phyloP scores from a whole-genome alignment of 2,888 invertebrate genomes.

The Meloe dianella region DNA sequence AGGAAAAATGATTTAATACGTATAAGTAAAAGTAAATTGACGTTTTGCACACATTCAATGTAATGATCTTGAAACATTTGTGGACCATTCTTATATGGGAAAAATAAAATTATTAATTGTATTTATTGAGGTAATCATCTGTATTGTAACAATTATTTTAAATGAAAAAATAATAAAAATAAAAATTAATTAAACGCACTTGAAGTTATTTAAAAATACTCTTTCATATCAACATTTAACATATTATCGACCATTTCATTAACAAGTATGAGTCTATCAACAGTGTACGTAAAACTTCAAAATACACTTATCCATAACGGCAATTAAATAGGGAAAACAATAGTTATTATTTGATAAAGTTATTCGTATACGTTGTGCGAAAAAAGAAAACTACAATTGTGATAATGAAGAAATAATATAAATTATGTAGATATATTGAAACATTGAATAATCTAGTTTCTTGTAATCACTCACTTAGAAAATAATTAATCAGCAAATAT shows the following conservation, averaged over 20 bases:
- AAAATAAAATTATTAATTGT: not conserved
- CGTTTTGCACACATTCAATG: conserved; percentile 16
- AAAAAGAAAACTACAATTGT: not conserved
- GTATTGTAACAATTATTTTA: not conserved
- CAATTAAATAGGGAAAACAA: not conserved
- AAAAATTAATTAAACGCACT: not conserved
- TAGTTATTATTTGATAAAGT: not conserved
- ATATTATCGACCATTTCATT: not conserved
- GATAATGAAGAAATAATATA: not conserved
- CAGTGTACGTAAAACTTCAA: not conserved
- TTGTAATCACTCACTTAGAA: too few species aligned
- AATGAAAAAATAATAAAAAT: not conserved
- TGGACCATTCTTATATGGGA: not conserved
- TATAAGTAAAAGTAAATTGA: not conserved
- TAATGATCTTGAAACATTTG: conserved; percentile 18
- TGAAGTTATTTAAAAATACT: not conserved
- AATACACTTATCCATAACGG: not conserved
- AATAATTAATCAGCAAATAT: not conserved
- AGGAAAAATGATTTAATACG: conserved; percentile 17
- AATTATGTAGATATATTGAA: too few species aligned
- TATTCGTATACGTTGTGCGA: not conserved
- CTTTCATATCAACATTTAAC: not conserved
- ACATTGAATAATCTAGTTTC: too few species aligned
- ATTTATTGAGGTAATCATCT: not conserved
- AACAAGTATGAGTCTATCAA: not conserved